Conservation (phyloP, 2,888 invertebrate species). For the Parochlus steinenii region DNA sequence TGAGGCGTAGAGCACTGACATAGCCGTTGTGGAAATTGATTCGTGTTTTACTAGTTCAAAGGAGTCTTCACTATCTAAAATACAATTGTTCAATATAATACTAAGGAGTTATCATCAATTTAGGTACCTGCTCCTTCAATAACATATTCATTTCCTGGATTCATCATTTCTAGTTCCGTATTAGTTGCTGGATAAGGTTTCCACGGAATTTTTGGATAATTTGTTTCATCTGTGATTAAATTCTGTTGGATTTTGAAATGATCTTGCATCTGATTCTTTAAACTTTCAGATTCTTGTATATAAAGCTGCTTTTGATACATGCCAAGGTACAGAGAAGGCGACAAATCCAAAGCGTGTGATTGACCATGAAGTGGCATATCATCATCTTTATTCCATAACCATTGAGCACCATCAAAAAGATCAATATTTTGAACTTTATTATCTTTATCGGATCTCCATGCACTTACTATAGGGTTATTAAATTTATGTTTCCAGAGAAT, state of each 20-base stretch:
- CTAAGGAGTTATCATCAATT: too few relatives aligned
- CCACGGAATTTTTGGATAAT: constrained; percentile 47
- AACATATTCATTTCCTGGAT: constrained; percentile 15
- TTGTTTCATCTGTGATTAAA: constrained; percentile 23
- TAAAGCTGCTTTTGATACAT: constrained; percentile 63
- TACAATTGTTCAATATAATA: background rate
- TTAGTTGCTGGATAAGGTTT: constrained; percentile 46
- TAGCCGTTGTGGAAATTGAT: constrained; percentile 40
- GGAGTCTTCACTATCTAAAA: constrained; percentile 30
- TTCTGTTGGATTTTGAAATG: constrained; percentile 22
- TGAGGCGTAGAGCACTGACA: constrained; percentile 57
- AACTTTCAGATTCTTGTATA: constrained; percentile 36
- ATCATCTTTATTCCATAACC: constrained; percentile 29
- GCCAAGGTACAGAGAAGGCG: constrained; percentile 67
- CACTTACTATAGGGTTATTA: constrained; percentile 66
- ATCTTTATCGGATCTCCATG: constrained; percentile 59
- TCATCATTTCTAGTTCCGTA: constrained; percentile 25
- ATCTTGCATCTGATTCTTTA: constrained; percentile 26
- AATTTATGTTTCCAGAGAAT: constrained; percentile 66
- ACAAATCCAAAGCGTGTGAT: constrained; percentile 24
- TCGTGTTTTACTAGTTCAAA: constrained; percentile 24
- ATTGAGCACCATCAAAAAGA: constrained; percentile 47
- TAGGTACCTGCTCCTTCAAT: too few relatives aligned
- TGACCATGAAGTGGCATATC: constrained; percentile 22
- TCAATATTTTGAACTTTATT: constrained; percentile 51